Base-by-base conservation (phyloP, 2,888 invertebrate species). In the Heliconius aoede region DNA sequence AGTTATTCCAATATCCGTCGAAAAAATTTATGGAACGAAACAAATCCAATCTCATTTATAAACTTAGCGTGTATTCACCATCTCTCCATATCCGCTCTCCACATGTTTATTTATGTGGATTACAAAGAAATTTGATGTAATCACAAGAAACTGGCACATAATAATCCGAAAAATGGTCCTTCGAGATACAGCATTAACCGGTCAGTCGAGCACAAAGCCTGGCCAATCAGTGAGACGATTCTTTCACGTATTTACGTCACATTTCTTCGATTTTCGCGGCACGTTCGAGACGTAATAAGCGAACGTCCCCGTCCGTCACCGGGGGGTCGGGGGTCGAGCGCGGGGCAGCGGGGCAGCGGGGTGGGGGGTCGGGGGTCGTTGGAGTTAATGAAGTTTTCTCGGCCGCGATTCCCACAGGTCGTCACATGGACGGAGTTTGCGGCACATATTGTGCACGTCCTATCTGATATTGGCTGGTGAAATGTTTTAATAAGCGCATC, bases 341-440 rank as follows among this genome's bases (percentile, higher is more conserved):
- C 81, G 84, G 84, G 81, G 83, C 86, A 87, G 88, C 81, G 84
- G 84, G 81, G 83, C 86, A 87, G 88, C 88, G 87, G 88, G 88
- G 64, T n/a, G 1, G 55, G 81, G 83, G 84, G 81, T 83, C 86
- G 88, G 88, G 87, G 88, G 88, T 88, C 89, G 91, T 88, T 87
- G 89, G 91, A 92, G 93, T 94, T 95, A 95, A 95, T 95, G 94
- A 95, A 95, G 94, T 95, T 95, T 94, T 93, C 94, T 92, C 92
- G 88, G 88, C 85, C 89, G 89, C 93, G 94, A 94, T 91, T 94
- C 94, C 94, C 95, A 91, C 94, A 91, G 94, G 95, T 94, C 94
- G 93, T 93, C 93, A 94, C 92, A 93, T 93, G 91, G 92, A 84
- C 86, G 83, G 91, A 92, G 91, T 92, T 92, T 90, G 91, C 90